Evolutionary conservation across 2,888 invertebrate species (phyloP).

Genomic region (Stenichneumon culpator): DNA sequence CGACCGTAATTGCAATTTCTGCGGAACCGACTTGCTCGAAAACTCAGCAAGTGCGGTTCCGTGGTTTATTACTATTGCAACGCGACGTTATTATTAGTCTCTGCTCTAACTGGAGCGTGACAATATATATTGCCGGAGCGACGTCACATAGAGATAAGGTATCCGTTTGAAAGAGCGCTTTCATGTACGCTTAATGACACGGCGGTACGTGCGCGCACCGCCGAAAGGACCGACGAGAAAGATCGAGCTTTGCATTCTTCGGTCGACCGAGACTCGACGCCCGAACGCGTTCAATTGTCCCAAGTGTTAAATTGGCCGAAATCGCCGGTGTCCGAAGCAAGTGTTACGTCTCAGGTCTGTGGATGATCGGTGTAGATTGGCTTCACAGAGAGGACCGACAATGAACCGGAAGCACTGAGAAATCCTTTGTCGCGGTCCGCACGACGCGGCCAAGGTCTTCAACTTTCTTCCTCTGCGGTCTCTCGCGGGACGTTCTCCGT

Average conservation of each 20-base stretch:
- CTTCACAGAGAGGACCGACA: constrained; percentile 43
- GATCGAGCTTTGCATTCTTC: constrained; percentile 57
- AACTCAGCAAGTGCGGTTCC: not conserved
- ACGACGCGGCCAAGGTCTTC: constrained; percentile 14
- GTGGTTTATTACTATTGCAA: not conserved
- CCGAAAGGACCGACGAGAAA: constrained; percentile 28
- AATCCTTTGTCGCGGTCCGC: constrained; percentile 38
- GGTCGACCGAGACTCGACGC: constrained; percentile 59
- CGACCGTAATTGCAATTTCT: not conserved
- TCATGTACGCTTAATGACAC: constrained; percentile 50
- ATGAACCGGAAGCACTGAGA: constrained; percentile 44
- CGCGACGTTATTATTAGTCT: constrained; percentile 22
- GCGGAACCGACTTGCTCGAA: not conserved
- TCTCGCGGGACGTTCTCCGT: not conserved
- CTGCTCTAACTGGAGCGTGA: constrained; percentile 14
- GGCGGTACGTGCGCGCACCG: constrained; percentile 23
- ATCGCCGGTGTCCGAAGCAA: constrained; percentile 62
- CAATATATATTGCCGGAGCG: constrained; percentile 4
- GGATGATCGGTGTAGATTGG: constrained; percentile 50
- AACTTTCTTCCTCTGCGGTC: constrained; percentile 20
- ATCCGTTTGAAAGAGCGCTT: constrained; percentile 45
- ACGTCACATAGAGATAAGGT: constrained; percentile 3
- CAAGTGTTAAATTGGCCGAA: constrained; percentile 78
- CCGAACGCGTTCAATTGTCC: constrained; percentile 73
- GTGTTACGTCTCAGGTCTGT: constrained; percentile 35